Percentiles rank a stretch among this genome's conserved stretches.
Evolutionary conservation across 2,797 vertebrate species (phyloP).

Genomic region (Phrynocephalus vlangalii): DNA sequence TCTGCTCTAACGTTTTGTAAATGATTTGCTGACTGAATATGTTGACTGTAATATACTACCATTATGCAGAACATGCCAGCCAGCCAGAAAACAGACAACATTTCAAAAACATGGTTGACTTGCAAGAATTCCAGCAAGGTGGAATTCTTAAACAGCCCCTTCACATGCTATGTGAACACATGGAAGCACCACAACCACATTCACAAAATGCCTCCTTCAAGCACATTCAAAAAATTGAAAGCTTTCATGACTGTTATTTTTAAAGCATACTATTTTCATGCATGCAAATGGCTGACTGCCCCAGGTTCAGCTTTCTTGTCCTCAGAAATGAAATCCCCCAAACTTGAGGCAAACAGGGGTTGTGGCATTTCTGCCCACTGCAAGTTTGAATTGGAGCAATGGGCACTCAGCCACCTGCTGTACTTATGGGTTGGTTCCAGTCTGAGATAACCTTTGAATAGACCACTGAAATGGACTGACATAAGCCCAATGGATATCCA

Average conservation of each 20-base stretch:
- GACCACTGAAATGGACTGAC: not conserved
- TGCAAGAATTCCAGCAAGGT: not conserved
- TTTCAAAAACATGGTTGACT: not conserved
- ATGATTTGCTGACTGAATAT: not conserved
- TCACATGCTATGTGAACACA: not conserved
- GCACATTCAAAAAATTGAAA: not conserved
- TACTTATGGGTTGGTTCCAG: not conserved
- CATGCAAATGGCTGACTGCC: not conserved
- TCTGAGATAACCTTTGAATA: not conserved
- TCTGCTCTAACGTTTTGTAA: constrained; percentile 39
- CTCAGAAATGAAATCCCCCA: not conserved
- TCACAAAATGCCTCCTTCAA: not conserved
- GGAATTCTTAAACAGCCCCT: not conserved
- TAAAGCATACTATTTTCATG: not conserved
- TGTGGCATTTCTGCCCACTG: not conserved
- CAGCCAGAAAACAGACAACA: not conserved
- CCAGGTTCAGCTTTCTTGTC: not conserved
- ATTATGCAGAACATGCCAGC: not conserved
- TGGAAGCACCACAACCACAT: not conserved
- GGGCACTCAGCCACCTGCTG: not conserved
- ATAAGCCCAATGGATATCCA: not conserved
- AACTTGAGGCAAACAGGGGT: not conserved
- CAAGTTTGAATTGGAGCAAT: not conserved
- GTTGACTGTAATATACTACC: constrained; percentile 23
- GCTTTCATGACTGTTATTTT: not conserved